Evolutionary conservation across 2,888 invertebrate species (phyloP), one percentile per base, ranked within the genome.

Genomic region (Erynnis tages): DNA sequence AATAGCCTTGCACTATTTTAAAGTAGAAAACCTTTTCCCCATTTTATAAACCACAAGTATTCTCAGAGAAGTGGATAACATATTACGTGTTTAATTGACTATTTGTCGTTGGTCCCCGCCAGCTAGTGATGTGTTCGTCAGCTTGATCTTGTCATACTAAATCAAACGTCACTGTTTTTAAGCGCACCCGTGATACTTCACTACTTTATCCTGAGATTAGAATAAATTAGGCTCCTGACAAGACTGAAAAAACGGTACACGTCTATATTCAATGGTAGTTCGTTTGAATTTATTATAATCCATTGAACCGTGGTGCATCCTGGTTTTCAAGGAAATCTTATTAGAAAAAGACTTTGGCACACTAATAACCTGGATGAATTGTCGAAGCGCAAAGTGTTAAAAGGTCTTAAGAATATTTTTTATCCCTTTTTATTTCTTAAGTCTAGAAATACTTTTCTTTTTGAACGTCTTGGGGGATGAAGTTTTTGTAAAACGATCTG

Each of bases 71-170:
- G 53, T 55, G 30, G 58, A 58, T 74, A 73, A 73, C 62, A 66
- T 67, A 80, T 66, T 59, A 55, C 62, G 62, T 68, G 71, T 72
- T 76, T 82, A 81, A 84, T 79, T 71, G 80, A 58, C 76, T 68
- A 82, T 86, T 83, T 81, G 83, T 82, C 72, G 66, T 69, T 65
- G 60, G 64, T 68, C 66, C 63, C 58, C 53, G 47, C 50, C 54
- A 54, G 55, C 14, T 50, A 62, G 69, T 66, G 67, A 65, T 62
- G 66, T 66, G 67, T 60, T 67, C 58, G 63, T 56, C 66, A 63
- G 69, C 64, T 65, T 67, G 68, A 76, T 67, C 78, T 71, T 79
- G 84, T 82, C 77, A 58, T 71, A 65, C 65, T 81, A 67, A 63
- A 75, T 84, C 80, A 83, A 66, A 61, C 57, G 71, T 69, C 69